Evolutionary conservation across 2,113 vertebrate genomes (phyloP).

Genomic region (Corythornis vintsioides): DNA sequence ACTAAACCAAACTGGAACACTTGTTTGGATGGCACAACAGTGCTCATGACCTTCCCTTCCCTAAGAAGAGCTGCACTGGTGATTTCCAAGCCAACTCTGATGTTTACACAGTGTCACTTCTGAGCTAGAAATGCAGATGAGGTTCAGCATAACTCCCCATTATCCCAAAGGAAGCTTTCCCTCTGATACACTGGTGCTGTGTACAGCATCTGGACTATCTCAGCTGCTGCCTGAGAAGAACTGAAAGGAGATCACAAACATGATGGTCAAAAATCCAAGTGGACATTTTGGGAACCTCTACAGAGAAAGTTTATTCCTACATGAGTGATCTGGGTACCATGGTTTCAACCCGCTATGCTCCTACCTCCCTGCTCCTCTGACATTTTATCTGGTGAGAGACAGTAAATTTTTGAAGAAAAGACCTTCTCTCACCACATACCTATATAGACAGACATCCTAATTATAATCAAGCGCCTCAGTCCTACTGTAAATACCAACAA

Average conservation of each 20-base stretch:
- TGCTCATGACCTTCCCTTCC: rapidly evolving
- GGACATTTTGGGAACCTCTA: not conserved
- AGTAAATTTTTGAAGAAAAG: not conserved
- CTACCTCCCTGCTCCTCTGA: not conserved
- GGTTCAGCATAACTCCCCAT: not conserved
- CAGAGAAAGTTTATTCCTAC: not conserved
- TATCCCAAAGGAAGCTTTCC: not conserved
- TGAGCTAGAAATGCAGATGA: not conserved
- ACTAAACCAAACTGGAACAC: not conserved
- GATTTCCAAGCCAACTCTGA: not conserved
- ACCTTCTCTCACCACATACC: not conserved
- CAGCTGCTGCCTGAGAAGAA: not conserved
- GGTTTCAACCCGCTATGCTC: not conserved
- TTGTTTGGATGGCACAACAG: rapidly evolving
- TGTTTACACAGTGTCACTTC: not conserved
- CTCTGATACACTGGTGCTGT: not conserved
- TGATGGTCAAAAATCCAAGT: not conserved
- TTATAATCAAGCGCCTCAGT: not conserved
- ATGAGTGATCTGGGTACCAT: not conserved
- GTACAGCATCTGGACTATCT: not conserved
- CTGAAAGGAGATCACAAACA: not conserved
- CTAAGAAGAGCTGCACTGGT: not conserved
- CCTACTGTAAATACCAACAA: not conserved
- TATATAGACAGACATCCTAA: not conserved
- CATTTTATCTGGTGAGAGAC: not conserved